Evolutionary conservation across 2,888 invertebrate species (phyloP).

Genomic region (Cheilosia soror): DNA sequence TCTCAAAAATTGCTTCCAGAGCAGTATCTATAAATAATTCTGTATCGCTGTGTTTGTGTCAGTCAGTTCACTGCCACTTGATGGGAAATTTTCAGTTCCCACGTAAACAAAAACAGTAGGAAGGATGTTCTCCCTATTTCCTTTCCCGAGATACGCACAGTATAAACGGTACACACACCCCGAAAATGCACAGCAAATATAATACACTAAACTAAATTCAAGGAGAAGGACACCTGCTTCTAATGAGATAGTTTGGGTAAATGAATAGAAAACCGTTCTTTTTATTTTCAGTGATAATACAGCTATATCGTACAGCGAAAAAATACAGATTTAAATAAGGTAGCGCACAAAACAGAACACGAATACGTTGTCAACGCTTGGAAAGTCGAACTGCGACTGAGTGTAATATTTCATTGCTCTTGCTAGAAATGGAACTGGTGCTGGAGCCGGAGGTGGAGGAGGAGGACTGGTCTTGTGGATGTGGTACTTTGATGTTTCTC

Average conservation of each 20-base stretch:
- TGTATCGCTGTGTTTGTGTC: conserved; percentile 52
- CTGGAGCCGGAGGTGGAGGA: no score
- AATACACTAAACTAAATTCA: conserved; percentile 20
- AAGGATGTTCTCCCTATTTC: conserved; percentile 56
- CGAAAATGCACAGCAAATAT: conserved; percentile 28
- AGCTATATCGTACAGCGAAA: conserved; percentile 37
- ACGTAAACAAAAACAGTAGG: conserved; percentile 60
- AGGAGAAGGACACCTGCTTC: conserved; percentile 54
- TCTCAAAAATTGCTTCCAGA: conserved; percentile 36
- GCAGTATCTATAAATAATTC: conserved; percentile 48
- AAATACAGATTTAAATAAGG: conserved; percentile 9
- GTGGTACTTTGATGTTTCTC: conserved; percentile 11
- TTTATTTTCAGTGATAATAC: conserved; percentile 50
- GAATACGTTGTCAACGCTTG: conserved; percentile 31
- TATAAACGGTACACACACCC: conserved; percentile 18
- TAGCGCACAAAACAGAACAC: neutral
- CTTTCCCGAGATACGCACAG: conserved; percentile 39
- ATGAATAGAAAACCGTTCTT: conserved; percentile 58
- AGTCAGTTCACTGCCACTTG: conserved; percentile 47
- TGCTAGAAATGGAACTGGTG: conserved; percentile 1
- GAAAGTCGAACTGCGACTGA: conserved; percentile 70
- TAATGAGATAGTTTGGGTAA: neutral
- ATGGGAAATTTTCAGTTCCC: conserved; percentile 56
- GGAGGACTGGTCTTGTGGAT: no score
- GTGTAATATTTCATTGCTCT: neutral